phyloP scores from a whole-genome alignment of 35 echinoderm and acorn worm genomes.

The Diadema setosum region DNA sequence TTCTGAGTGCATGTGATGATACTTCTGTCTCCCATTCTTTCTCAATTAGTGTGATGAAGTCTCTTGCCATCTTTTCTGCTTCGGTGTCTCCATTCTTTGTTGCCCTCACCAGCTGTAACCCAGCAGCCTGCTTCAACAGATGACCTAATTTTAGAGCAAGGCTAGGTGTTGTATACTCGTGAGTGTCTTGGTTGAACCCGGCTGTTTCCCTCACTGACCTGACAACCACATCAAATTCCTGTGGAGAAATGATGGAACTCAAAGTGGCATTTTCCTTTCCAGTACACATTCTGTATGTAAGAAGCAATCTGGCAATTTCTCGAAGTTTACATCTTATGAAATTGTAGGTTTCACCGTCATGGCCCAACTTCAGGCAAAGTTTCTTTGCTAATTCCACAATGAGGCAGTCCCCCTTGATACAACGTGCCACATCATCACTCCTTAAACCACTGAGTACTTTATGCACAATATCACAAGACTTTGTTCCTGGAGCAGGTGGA shows the following conservation, averaged over 20 bases:
- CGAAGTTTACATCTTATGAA: neutral
- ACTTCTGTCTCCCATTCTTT: constrained; percentile 56
- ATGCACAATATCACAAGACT: neutral
- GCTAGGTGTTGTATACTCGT: constrained; percentile 4
- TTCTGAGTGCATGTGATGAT: constrained; percentile 41
- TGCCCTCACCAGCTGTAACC: neutral
- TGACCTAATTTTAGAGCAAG: constrained; percentile 20
- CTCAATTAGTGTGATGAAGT: neutral
- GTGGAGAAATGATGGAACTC: neutral
- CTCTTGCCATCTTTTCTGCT: neutral
- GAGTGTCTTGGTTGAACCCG: neutral
- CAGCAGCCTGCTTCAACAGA: neutral
- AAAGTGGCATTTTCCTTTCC: neutral
- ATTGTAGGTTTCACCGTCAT: neutral
- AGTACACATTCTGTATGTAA: neutral
- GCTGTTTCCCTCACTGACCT: neutral
- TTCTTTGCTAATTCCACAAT: constrained; percentile 6
- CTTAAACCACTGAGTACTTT: neutral
- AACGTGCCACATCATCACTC: neutral
- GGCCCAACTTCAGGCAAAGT: neutral
- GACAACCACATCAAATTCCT: neutral
- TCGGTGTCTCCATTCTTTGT: neutral
- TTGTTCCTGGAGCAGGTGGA: neutral
- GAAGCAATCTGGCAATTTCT: neutral
- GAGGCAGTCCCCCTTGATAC: neutral